Evolutionary conservation across 2,797 vertebrate species (phyloP).

Genomic region (Limnodromus scolopaceus): DNA sequence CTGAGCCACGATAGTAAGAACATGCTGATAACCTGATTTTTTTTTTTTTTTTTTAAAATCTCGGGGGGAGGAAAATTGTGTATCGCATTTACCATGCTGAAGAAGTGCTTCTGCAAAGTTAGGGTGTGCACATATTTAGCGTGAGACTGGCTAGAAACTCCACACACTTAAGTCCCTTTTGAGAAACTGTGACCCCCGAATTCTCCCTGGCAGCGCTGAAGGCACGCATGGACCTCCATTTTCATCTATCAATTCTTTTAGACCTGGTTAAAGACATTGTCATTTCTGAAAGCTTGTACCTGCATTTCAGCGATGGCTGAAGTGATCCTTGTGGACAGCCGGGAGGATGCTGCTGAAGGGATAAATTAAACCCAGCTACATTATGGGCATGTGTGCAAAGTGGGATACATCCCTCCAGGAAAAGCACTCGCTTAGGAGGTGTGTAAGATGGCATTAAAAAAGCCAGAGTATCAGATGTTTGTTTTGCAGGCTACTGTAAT

Average conservation of each 20-base stretch:
- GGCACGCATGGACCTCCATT: accelerated
- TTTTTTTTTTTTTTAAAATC: neutral
- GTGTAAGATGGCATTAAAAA: neutral
- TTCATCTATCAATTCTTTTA: neutral
- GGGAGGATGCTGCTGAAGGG: neutral
- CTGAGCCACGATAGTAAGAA: accelerated
- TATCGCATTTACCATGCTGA: neutral
- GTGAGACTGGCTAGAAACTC: neutral
- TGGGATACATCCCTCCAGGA: neutral
- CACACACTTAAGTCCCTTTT: accelerated
- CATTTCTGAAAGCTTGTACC: neutral
- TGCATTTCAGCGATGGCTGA: neutral
- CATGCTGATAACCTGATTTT: neutral
- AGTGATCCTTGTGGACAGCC: neutral
- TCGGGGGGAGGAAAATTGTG: accelerated
- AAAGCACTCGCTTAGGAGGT: neutral
- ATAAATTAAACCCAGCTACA: neutral
- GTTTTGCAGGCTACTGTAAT: neutral
- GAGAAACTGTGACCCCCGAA: neutral
- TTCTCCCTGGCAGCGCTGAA: neutral
- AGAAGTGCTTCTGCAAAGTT: neutral
- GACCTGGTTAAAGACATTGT: neutral
- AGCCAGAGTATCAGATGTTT: neutral
- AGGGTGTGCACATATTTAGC: neutral
- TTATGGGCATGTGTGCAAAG: neutral